A percentile compares a stretch with the other conserved stretches of the same genome.
phyloP scores from a whole-genome alignment of 2,113 vertebrate species.

The Trogon surrucura region DNA sequence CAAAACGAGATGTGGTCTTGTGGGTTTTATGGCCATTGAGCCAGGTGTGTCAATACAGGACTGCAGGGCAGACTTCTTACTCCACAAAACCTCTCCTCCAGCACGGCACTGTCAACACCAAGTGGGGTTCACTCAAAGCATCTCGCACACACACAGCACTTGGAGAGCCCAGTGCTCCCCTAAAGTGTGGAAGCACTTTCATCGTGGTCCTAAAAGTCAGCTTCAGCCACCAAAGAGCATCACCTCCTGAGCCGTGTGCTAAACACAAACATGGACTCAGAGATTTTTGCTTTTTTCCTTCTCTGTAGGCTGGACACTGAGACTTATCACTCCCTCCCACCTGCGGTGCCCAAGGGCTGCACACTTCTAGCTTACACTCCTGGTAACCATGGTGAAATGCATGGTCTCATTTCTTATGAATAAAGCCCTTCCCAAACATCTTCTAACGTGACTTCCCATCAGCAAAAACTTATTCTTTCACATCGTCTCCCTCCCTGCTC shows the following conservation, averaged over 20 bases:
- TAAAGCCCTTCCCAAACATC: conserved; percentile 1
- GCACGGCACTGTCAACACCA: not conserved
- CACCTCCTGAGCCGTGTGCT: not conserved
- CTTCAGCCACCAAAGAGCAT: not conserved
- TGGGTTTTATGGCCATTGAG: not conserved
- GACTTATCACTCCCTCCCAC: not conserved
- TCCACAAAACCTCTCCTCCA: not conserved
- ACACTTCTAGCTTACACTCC: not conserved
- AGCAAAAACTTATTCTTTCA: not conserved
- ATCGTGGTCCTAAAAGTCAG: not conserved
- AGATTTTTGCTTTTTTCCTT: not conserved
- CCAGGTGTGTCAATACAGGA: not conserved
- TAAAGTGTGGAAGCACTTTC: not conserved
- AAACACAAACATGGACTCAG: not conserved
- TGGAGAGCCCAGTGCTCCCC: rapidly evolving
- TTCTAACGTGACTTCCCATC: not conserved
- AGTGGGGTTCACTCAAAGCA: not conserved
- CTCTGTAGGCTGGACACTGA: not conserved
- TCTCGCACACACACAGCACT: not conserved
- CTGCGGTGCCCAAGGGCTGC: not conserved
- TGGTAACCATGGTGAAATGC: conserved; percentile 23
- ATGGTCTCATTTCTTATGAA: not conserved
- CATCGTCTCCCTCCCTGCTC: not conserved
- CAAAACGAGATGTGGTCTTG: not conserved
- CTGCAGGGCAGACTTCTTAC: not conserved